Evolutionary conservation across 2,797 vertebrate species (phyloP).

Genomic region (Sebastes kiyomatsui): DNA sequence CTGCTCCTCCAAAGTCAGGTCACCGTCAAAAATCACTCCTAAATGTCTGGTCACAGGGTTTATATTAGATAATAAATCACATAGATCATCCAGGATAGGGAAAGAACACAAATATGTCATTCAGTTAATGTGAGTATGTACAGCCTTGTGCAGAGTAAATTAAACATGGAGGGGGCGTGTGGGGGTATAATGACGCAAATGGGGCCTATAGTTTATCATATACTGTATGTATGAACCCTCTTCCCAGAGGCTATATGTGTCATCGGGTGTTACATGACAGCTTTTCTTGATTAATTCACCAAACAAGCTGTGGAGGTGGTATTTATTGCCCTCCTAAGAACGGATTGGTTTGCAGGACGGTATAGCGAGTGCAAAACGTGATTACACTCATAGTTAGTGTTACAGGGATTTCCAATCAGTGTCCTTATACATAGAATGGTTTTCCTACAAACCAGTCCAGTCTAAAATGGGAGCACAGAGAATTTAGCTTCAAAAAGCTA

Average conservation of each 20-base stretch:
- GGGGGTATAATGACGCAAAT: background rate
- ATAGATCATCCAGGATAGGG: no score
- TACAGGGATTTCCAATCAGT: background rate
- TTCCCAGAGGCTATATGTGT: background rate
- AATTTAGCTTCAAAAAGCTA: background rate
- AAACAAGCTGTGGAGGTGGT: background rate
- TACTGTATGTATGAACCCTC: background rate
- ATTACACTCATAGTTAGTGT: background rate
- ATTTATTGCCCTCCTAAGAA: background rate
- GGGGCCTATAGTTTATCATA: background rate
- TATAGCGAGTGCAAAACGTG: background rate
- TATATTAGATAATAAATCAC: background rate
- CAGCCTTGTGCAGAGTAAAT: background rate
- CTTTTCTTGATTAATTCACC: background rate
- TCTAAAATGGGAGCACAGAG: background rate
- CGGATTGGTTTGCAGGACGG: background rate
- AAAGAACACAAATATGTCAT: background rate
- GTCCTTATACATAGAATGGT: background rate
- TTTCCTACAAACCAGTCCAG: background rate
- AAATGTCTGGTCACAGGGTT: background rate
- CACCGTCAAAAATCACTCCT: background rate
- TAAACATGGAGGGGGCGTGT: background rate
- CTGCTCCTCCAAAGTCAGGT: background rate
- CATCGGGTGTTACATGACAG: background rate
- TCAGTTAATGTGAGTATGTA: background rate